These are phyloP conservation scores for Baccha elongata DNA, from an alignment of 2,888 invertebrate species.

Conservation along the genomic window DNA sequence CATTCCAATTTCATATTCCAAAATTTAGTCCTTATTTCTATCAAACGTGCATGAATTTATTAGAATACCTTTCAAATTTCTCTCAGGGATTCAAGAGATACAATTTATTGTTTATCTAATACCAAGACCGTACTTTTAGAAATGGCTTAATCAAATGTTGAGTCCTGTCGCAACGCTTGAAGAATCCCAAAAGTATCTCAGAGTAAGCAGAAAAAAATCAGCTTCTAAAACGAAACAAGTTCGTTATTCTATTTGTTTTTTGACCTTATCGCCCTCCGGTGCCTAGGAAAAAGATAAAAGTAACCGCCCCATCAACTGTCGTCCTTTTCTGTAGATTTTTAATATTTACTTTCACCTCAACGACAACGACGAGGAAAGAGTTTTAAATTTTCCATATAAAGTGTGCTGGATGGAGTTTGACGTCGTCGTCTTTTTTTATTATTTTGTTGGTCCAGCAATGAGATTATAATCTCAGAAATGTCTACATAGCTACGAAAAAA, in stretches of 20 bases:
- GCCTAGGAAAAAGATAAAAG: background rate
- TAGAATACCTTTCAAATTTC: slow-evolving; percentile 50
- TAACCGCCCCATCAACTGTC: slow-evolving; percentile 14
- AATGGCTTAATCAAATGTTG: slow-evolving; percentile 44
- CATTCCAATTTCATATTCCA: slow-evolving; percentile 34
- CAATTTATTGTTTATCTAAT: slow-evolving; percentile 27
- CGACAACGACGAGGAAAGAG: background rate
- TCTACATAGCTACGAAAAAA: slow-evolving; percentile 2
- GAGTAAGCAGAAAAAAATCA: slow-evolving; percentile 18
- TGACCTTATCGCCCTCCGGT: slow-evolving; percentile 10
- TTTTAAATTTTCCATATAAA: slow-evolving; percentile 52
- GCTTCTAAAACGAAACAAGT: slow-evolving; percentile 27
- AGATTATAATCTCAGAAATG: slow-evolving; percentile 33
- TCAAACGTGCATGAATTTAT: slow-evolving; percentile 53
- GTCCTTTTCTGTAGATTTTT: slow-evolving; percentile 14
- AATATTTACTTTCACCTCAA: slow-evolving; percentile 35
- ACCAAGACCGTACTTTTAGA: slow-evolving; percentile 25
- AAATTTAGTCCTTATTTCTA: slow-evolving; percentile 37
- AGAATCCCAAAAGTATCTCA: slow-evolving; percentile 29
- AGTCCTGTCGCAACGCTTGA: slow-evolving; percentile 10
- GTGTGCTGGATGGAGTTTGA: background rate
- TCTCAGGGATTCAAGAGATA: slow-evolving; percentile 13
- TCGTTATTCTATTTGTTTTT: slow-evolving; percentile 28
- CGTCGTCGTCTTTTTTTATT: background rate
- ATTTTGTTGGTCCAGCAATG: slow-evolving; percentile 33